Evolutionary conservation across 2,797 vertebrate species (phyloP).

Genomic region (Halcyon leucocephala): DNA sequence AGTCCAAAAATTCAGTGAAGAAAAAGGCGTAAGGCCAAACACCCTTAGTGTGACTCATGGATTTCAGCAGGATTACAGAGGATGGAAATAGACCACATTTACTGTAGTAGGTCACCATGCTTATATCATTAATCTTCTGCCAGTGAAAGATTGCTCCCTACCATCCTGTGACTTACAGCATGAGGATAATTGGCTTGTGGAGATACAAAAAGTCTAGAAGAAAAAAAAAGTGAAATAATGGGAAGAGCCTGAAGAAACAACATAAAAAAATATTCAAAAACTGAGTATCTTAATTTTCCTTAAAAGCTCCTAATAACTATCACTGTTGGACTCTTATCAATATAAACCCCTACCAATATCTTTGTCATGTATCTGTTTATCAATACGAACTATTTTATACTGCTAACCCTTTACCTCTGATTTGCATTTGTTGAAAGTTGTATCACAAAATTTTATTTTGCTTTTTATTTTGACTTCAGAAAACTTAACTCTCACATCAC

Average conservation of each 20-base stretch:
- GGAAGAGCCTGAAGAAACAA: background rate
- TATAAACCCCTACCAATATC: background rate
- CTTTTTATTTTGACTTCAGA: background rate
- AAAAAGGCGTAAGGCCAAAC: background rate
- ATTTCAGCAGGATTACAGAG: background rate
- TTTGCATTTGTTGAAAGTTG: background rate
- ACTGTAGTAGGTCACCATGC: background rate
- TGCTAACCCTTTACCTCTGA: background rate
- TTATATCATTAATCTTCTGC: background rate
- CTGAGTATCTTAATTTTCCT: background rate
- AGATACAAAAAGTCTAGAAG: background rate
- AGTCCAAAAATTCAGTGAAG: background rate
- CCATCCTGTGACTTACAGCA: background rate
- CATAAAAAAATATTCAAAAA: background rate
- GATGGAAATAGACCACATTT: background rate
- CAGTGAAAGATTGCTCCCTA: background rate
- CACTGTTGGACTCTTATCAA: background rate
- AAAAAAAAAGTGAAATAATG: background rate
- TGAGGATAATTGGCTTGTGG: background rate
- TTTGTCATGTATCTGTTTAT: background rate
- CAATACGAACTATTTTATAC: background rate
- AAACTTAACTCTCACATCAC: background rate
- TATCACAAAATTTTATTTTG: background rate
- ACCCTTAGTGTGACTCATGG: background rate
- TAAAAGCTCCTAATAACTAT: background rate